Percentiles rank a stretch among this genome's conserved stretches.
Conservation (phyloP, 2,113 vertebrate genomes). For the Datnioides undecimradiatus region DNA sequence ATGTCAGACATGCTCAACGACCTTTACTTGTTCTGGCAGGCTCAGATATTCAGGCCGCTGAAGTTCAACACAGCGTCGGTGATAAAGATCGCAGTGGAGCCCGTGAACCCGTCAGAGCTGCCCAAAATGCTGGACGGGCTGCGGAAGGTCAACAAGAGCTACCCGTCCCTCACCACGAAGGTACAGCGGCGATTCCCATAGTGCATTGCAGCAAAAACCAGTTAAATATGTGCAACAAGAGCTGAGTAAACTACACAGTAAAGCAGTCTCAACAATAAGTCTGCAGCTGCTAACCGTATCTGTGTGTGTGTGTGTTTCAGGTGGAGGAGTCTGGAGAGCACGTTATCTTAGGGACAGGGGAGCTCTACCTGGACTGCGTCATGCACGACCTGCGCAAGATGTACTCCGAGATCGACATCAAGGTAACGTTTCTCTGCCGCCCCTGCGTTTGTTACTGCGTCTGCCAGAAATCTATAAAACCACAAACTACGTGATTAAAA, state of each 20-base stretch:
- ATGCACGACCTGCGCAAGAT: slow-evolving; percentile 99
- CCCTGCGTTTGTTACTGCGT: background rate
- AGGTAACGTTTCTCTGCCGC: slow-evolving; percentile 83
- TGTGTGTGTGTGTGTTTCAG: slow-evolving; percentile 75
- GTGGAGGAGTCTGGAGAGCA: slow-evolving; percentile 99
- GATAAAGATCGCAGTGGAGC: slow-evolving; percentile 98
- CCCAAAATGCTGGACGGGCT: slow-evolving; percentile 98
- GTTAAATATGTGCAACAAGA: background rate
- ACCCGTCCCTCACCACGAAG: slow-evolving; percentile 98
- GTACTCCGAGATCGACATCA: slow-evolving; percentile 99
- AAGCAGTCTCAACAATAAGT: background rate
- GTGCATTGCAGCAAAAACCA: background rate
- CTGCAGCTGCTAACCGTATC: too few species aligned
- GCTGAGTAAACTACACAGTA: too few species aligned
- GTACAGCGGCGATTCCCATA: slow-evolving; percentile 48
- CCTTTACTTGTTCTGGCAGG: slow-evolving; percentile 80
- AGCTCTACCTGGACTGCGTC: slow-evolving; percentile 99
- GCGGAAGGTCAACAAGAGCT: slow-evolving; percentile 99
- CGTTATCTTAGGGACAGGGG: slow-evolving; percentile 95
- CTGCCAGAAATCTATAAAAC: too few species aligned
- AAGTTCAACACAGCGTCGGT: slow-evolving; percentile 99
- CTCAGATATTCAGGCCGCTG: slow-evolving; percentile 97
- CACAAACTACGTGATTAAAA: too few species aligned
- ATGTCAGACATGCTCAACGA: background rate
- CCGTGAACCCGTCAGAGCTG: slow-evolving; percentile 97